phyloP scores from a whole-genome alignment of 2,888 invertebrate species.

The Dicranocentrus wangi region DNA sequence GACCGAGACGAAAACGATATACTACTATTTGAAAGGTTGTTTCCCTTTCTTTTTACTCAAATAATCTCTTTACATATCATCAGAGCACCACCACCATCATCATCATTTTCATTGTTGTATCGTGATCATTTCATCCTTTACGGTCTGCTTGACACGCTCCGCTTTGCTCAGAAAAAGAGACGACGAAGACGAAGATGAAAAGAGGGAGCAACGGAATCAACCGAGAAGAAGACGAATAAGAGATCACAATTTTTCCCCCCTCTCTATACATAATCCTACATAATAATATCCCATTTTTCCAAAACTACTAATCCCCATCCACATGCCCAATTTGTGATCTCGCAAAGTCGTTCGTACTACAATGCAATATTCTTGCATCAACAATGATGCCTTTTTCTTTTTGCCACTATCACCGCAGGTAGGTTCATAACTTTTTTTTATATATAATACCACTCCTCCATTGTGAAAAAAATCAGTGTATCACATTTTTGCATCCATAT shows the following conservation, averaged over 20 bases:
- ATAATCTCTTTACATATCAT: constrained; percentile 47
- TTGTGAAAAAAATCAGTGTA: neutral
- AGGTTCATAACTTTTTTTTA: too few species aligned
- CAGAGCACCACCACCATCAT: constrained; percentile 34
- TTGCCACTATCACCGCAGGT: too few species aligned
- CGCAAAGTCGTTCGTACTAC: neutral
- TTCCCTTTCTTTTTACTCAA: constrained; percentile 55
- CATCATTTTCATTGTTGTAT: constrained; percentile 40
- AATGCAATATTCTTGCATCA: neutral
- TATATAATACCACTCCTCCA: constrained; percentile 12
- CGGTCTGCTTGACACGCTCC: constrained; percentile 54
- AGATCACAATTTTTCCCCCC: neutral
- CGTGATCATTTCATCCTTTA: constrained; percentile 54
- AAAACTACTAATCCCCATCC: neutral
- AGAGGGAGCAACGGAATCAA: constrained; percentile 8
- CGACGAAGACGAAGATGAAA: constrained; percentile 23
- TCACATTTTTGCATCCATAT: constrained; percentile 23
- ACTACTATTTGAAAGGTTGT: constrained; percentile 52
- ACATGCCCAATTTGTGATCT: constrained; percentile 10
- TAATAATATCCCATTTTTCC: constrained; percentile 2
- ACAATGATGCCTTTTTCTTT: too few species aligned
- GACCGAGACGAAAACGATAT: constrained; percentile 27
- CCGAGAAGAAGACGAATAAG: neutral
- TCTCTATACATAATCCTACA: neutral
- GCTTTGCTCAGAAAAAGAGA: constrained; percentile 39